Base-by-base conservation (phyloP, 92 coral and sea anemone genomes). In the Parazoanthus atlanticus region DNA sequence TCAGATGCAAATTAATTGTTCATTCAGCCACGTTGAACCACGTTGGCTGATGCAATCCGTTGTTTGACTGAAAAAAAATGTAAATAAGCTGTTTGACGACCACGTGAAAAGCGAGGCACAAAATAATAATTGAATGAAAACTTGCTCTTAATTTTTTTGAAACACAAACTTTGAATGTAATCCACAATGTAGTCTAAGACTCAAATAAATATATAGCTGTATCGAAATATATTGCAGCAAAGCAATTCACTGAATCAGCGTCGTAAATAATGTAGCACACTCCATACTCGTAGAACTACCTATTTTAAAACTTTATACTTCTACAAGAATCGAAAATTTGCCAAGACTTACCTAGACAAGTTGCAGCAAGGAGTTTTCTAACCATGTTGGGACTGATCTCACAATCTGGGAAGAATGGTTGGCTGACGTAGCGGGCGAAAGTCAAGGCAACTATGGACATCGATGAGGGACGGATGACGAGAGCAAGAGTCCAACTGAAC, bases 391-490 rank as follows among this genome's bases (percentile, higher is more conserved):
- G 95, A 82, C 99, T 94, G 70, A 89, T 91, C 10, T 96, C 95
- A 80, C 99, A 97, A 77, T 94, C 94, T 9, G 99, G 98, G 76
- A 94, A 97, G 92, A 97, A 97, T 17, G 99, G 98, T 64, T 96
- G 98, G 74, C 95, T 93, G 17, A 97, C 96, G 80, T 97, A 97
- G 81, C 98, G 95, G 8, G 98, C 99, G 73, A 97, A 97, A 30
- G 98, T 97, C 31, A 97, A 87, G 40, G 96, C 92, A n/a, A 97
- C 96, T 6, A 95, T 96, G 34, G 97, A 94, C 73, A 97, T 91
- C 6, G 98, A 96, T n/a, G 99, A 95, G 5, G 99, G 99, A 19
- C 98, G 96, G 32, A 97, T 95, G 80, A 97, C 96, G 40, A 95
- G 80, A 71, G 98, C 98, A 40, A 96, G 90, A 16, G 99, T 97